phyloP scores from a whole-genome alignment of 2,797 vertebrate species.

The Neomorphus geoffroyi region DNA sequence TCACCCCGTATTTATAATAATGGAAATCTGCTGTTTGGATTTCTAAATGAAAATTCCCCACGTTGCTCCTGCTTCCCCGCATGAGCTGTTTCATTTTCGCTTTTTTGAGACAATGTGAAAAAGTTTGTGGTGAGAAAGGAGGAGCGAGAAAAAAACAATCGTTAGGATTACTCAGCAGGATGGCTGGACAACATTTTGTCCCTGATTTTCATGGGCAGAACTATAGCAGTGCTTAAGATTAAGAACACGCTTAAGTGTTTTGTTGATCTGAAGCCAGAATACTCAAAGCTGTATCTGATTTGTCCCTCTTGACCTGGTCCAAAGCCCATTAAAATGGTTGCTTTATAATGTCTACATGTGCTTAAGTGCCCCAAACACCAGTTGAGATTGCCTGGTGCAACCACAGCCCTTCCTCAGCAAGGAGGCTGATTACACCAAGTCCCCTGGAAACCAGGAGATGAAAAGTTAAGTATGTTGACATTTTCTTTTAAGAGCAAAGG shows the following conservation, averaged over 20 bases:
- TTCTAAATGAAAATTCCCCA: slow-evolving; percentile 10
- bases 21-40: slow-evolving; percentile 31
- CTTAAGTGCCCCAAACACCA: not conserved
- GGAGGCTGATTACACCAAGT: not conserved
- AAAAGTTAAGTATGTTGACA: not conserved
- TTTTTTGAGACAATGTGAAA: not conserved
- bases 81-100: slow-evolving; percentile 13
- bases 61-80: not conserved
- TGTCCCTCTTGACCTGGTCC: not conserved
- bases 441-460: not conserved
- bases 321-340: not conserved
- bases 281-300: not conserved
- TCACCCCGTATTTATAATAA: slow-evolving; percentile 32
- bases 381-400: accelerated
- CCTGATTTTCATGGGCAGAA: not conserved
- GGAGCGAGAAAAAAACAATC: not conserved
- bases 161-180: slow-evolving; percentile 35
- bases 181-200: not conserved
- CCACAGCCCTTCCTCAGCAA: not conserved
- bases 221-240: not conserved
- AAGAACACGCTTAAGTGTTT: not conserved
- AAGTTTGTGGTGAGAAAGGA: not conserved
- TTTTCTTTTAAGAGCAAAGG: slow-evolving; percentile 11
- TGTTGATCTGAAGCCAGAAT: not conserved
- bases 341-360: not conserved